Percentiles rank a stretch among this genome's conserved stretches.
Conservation (phyloP, 2,113 vertebrate genomes). For the Anoura caudifer region DNA sequence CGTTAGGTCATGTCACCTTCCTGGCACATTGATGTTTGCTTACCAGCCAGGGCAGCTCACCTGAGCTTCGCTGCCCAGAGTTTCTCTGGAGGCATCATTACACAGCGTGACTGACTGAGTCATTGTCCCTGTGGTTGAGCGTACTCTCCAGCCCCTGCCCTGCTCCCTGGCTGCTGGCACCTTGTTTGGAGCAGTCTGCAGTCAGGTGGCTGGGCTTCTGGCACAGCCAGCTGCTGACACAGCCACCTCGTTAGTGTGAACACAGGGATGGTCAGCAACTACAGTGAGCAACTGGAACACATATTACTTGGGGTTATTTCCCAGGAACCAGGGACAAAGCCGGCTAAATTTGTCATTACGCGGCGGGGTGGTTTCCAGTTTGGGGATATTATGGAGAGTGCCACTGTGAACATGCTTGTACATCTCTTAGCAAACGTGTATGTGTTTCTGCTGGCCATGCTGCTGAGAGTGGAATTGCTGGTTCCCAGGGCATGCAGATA, state of each 20-base stretch:
- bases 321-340: background rate
- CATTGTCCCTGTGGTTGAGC: background rate
- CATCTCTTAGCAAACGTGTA: background rate
- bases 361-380: background rate
- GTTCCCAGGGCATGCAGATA: background rate
- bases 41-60: background rate
- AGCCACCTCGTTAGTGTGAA: background rate
- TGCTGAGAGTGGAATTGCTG: background rate
- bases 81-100: background rate
- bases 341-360: background rate
- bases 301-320: background rate
- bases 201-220: background rate
- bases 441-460: background rate
- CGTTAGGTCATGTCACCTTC: background rate
- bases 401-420: background rate
- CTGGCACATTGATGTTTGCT: background rate
- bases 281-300: background rate
- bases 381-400: background rate
- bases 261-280: background rate
- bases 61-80: background rate
- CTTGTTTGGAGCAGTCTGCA: background rate
- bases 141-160: background rate
- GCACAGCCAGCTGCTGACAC: background rate
- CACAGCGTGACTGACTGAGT: background rate
- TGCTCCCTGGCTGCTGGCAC: background rate